Percentiles rank a stretch among this genome's conserved stretches.
Evolutionary conservation across 1,140 invertebrate genomes (phyloP).

Genomic region (Tetragonula clypearis): DNA sequence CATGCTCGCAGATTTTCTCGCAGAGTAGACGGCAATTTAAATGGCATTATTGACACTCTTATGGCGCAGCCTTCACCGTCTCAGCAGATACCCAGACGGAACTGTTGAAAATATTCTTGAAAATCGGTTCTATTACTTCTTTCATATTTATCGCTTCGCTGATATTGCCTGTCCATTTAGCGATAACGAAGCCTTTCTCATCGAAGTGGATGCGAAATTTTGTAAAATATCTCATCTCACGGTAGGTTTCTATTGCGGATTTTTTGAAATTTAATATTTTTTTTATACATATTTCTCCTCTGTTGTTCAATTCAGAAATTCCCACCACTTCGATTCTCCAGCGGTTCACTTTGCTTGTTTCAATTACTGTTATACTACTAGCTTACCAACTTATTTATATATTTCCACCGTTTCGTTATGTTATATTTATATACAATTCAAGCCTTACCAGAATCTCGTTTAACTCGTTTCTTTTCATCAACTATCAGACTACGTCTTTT

Average conservation of each 20-base stretch:
- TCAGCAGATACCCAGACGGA: neutral
- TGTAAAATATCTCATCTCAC: no score
- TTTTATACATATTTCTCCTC: no score
- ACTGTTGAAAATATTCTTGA: neutral
- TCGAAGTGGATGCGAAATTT: no score
- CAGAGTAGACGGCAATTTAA: constrained; percentile 9
- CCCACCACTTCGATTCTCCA: no score
- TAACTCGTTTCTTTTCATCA: neutral
- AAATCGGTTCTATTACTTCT: neutral
- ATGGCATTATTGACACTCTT: constrained; percentile 16
- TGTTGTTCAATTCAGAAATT: no score
- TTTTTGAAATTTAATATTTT: no score
- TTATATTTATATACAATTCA: neutral
- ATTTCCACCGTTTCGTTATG: neutral
- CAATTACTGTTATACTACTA: neutral
- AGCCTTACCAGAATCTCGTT: neutral
- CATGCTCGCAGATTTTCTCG: neutral
- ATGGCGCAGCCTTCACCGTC: neutral
- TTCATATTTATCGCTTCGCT: neutral
- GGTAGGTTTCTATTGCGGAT: no score
- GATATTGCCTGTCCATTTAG: no score
- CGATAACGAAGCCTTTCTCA: no score
- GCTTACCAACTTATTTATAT: neutral
- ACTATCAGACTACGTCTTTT: neutral
- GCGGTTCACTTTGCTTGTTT: no score